Evolutionary conservation across 2,797 vertebrate species (phyloP).

Genomic region (Melopsittacus undulatus): DNA sequence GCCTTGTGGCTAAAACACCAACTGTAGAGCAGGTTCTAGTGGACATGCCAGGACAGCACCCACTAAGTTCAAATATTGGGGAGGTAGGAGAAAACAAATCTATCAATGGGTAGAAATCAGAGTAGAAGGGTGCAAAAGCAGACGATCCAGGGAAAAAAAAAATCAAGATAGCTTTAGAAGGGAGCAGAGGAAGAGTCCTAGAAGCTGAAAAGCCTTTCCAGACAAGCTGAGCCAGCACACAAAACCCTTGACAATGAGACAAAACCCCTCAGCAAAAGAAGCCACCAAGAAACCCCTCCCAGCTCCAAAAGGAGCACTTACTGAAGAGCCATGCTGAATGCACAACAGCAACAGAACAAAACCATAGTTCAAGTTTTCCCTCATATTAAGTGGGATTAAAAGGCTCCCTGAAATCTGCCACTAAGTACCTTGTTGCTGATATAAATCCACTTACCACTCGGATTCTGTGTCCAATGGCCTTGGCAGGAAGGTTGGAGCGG

Average conservation of each 20-base stretch:
- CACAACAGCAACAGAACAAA: background rate
- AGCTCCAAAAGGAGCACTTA: background rate
- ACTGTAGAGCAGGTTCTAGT: background rate
- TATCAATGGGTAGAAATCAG: background rate
- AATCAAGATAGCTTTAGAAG: background rate
- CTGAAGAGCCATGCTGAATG: fast-evolving
- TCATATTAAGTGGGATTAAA: background rate
- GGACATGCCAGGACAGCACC: background rate
- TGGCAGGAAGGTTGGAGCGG: constrained; percentile 94
- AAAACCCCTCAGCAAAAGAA: background rate
- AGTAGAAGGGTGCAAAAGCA: background rate
- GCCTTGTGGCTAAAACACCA: background rate
- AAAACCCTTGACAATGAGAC: fast-evolving
- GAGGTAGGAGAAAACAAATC: background rate
- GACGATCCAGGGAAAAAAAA: fast-evolving
- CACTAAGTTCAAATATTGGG: background rate
- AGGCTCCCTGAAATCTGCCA: background rate
- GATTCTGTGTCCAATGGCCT: constrained; percentile 95
- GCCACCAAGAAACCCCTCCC: background rate
- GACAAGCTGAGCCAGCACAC: background rate
- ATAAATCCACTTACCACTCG: constrained; percentile 85
- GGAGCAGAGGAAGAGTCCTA: background rate
- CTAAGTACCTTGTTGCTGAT: background rate
- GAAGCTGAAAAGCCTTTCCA: background rate
- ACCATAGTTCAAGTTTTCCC: background rate